Conservation (phyloP, 2,113 vertebrate species). For the Antennarius striatus region DNA sequence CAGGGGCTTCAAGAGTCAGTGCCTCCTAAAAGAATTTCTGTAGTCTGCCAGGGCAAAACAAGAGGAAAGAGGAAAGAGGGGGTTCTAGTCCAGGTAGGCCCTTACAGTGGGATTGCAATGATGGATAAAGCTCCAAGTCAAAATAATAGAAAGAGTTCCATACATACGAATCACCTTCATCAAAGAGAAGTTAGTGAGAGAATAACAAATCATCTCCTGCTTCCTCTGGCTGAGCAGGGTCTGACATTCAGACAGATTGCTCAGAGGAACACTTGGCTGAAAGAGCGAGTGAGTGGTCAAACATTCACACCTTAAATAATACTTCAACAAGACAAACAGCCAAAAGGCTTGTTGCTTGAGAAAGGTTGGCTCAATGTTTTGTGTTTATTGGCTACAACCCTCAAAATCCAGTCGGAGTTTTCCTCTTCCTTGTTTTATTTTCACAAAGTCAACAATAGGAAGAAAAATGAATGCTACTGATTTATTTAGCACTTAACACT, state of each 20-base stretch:
- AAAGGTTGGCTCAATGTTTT: too few relatives aligned
- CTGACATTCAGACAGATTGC: constrained; percentile 9
- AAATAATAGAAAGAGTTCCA: constrained; percentile 29
- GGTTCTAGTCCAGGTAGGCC: constrained; percentile 52
- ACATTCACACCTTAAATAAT: not conserved
- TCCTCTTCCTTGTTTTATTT: too few relatives aligned
- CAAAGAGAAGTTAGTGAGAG: constrained; percentile 23
- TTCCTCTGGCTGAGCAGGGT: constrained; percentile 20
- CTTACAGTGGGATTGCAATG: constrained; percentile 35
- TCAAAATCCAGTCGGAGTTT: too few relatives aligned
- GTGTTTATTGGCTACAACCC: too few relatives aligned
- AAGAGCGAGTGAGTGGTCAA: not conserved
- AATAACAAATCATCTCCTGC: constrained; percentile 34
- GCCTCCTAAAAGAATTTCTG: constrained; percentile 75
- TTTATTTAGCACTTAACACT: too few relatives aligned
- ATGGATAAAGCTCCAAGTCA: constrained; percentile 31
- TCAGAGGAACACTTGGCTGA: constrained; percentile 7
- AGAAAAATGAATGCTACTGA: too few relatives aligned
- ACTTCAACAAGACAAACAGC: too few relatives aligned
- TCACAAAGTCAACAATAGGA: too few relatives aligned
- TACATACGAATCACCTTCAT: constrained; percentile 27
- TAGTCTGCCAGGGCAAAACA: constrained; percentile 59
- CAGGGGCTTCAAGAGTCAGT: constrained; percentile 64
- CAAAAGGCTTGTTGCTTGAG: too few relatives aligned
- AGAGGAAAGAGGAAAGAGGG: constrained; percentile 68